phyloP scores from a whole-genome alignment of 2,113 vertebrate species.

The Anhinga rufa region DNA sequence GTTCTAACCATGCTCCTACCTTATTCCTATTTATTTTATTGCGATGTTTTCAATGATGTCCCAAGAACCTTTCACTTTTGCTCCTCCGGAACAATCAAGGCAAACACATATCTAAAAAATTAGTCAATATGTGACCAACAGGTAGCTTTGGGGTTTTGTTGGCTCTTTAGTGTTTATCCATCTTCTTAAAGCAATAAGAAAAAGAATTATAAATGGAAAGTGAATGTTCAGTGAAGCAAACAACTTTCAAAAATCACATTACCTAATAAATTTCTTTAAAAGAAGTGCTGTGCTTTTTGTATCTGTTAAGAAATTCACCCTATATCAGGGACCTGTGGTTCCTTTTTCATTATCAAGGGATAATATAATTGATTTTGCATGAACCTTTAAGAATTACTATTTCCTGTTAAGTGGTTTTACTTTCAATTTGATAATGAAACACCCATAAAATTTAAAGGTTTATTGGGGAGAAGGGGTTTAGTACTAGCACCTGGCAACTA shows the following conservation, averaged over 20 bases:
- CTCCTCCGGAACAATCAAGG: background rate
- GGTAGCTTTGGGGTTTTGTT: background rate
- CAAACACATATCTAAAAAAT: slow-evolving; percentile 22
- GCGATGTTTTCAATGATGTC: background rate
- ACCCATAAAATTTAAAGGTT: slow-evolving; percentile 30
- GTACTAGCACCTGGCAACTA: slow-evolving; percentile 22
- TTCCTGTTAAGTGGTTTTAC: slow-evolving; percentile 27
- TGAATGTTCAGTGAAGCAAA: background rate
- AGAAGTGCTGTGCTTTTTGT: background rate
- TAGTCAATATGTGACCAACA: background rate
- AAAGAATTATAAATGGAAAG: background rate
- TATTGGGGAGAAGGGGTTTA: background rate
- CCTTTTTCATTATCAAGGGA: background rate
- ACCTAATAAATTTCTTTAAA: background rate
- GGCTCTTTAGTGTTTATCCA: background rate
- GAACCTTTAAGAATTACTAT: background rate
- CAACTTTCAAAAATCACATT: background rate
- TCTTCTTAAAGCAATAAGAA: background rate
- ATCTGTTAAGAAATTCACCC: background rate
- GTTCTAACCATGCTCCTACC: background rate
- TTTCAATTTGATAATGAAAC: slow-evolving; percentile 41
- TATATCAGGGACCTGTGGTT: background rate
- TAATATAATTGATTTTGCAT: slow-evolving; percentile 1
- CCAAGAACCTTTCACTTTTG: background rate
- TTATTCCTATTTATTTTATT: background rate